Base-by-base conservation (phyloP, 2,113 vertebrate species). In the Microcebus lehilahytsara region DNA sequence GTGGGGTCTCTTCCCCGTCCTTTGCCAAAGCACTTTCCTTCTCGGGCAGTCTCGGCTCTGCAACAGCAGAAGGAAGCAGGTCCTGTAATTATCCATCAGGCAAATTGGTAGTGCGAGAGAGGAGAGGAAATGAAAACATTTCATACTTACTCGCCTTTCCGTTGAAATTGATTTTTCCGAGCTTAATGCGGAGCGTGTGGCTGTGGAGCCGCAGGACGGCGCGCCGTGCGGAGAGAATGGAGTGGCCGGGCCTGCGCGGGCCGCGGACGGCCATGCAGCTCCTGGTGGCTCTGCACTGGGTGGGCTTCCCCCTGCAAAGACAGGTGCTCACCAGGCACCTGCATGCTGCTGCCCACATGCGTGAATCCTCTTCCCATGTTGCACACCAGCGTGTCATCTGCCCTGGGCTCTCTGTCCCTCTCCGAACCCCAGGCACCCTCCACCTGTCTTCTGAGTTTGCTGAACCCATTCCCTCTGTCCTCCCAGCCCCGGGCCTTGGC, bases 181-280 rank as follows among this genome's bases (percentile, higher is more conserved):
- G 75, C 72, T 46, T 7, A 32, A 2, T 9, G 0, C 0, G 34
- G 74, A 42, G 80, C 14, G 13, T 6, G 49, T 23, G 16, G 42
- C 91, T 2, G 49, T 2, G 78, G 72, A 49, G 64, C 60, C 7
- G 30, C 51, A 9, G 91, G 96, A 6, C 1, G 49, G 51, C 34
- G 9, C 1, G 0, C 1, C 5, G 6, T 0, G 22, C 1, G 0
- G 72, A 30, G 34, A 40, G 69, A 34, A 5, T 0, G 0, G 0
- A 42, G 60, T 34, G 0, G 23, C 14, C 1, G 3, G 30, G 3
- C 3, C 22, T 0, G 6, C 32, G 37, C 22, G 1, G 16, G 6
- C 84, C 13, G 74, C 19, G 3, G 2, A 0, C 4, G 17, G 46
- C 8, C 46, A 0, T 46, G 46, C 0, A 0, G 4, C 6, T 7